Evolutionary conservation across 2,888 invertebrate species (phyloP).

Genomic region (Eilema caniola): DNA sequence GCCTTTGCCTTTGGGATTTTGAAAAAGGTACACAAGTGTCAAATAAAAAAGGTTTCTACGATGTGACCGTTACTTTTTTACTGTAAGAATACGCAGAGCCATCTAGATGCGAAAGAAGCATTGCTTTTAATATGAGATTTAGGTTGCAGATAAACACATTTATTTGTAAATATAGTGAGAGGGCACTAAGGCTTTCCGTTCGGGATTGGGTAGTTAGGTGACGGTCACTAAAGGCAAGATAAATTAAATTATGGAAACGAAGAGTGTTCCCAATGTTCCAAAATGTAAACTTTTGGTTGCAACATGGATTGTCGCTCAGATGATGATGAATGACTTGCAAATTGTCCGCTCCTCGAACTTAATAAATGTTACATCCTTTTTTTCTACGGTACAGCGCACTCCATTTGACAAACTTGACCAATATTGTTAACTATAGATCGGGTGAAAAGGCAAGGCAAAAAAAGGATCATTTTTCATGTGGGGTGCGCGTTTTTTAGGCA

Average conservation of each 20-base stretch:
- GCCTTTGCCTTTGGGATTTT: not conserved
- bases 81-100: no score
- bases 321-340: conserved; percentile 13
- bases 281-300: not conserved
- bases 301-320: not conserved
- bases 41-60: not conserved
- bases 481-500: conserved; percentile 77
- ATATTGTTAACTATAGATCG: conserved; percentile 74
- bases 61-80: not conserved
- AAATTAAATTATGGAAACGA: conserved; percentile 4
- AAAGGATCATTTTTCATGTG: conserved; percentile 64
- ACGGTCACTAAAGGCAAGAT: not conserved
- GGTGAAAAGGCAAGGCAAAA: conserved; percentile 72
- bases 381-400: conserved; percentile 45
- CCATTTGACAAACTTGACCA: conserved; percentile 67
- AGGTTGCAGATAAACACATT: not conserved
- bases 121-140: not conserved
- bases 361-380: conserved; percentile 28
- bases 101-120: not conserved
- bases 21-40: not conserved
- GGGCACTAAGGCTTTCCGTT: not conserved
- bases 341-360: not conserved
- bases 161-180: not conserved
- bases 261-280: not conserved
- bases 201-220: not conserved